phyloP scores from a whole-genome alignment of 2,888 invertebrate species.

The Epistrophella euchroma region DNA sequence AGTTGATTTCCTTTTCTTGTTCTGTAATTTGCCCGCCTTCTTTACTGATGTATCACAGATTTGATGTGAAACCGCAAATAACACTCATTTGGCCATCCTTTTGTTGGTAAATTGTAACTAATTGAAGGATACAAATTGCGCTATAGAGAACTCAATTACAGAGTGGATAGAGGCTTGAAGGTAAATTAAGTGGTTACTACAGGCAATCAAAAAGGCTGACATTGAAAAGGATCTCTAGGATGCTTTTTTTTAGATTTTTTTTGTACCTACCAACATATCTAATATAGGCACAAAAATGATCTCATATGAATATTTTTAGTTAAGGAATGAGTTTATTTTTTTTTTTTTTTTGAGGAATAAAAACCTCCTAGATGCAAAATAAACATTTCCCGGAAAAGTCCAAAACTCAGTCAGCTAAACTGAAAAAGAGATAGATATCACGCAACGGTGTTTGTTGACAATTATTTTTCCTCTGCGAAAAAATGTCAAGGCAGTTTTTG shows the following conservation, averaged over 20 bases:
- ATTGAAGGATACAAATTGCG: conserved; percentile 61
- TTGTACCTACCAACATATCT: background rate
- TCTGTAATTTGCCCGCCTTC: conserved; percentile 47
- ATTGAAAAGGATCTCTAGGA: conserved; percentile 25
- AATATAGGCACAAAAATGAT: no score
- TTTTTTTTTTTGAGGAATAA: background rate
- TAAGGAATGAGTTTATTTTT: conserved; percentile 37
- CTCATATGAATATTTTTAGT: background rate
- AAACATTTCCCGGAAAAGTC: background rate
- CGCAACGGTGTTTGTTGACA: conserved; percentile 48
- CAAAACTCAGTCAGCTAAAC: conserved; percentile 41
- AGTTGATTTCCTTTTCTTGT: conserved; percentile 69
- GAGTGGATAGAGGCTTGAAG: background rate
- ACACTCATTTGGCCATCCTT: conserved; percentile 40
- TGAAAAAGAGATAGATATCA: conserved; percentile 20
- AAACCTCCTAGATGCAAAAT: background rate
- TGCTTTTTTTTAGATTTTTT: background rate
- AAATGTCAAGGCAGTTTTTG: conserved; percentile 44
- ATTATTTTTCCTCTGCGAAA: conserved; percentile 3
- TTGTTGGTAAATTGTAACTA: conserved; percentile 37
- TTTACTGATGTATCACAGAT: conserved; percentile 3
- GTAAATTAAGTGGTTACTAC: conserved; percentile 8
- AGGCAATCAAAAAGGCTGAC: conserved; percentile 14
- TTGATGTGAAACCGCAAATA: conserved; percentile 60
- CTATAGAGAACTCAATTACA: conserved; percentile 55